Evolutionary conservation across 2,888 invertebrate species (phyloP).

Genomic region (Lasiommata megera): DNA sequence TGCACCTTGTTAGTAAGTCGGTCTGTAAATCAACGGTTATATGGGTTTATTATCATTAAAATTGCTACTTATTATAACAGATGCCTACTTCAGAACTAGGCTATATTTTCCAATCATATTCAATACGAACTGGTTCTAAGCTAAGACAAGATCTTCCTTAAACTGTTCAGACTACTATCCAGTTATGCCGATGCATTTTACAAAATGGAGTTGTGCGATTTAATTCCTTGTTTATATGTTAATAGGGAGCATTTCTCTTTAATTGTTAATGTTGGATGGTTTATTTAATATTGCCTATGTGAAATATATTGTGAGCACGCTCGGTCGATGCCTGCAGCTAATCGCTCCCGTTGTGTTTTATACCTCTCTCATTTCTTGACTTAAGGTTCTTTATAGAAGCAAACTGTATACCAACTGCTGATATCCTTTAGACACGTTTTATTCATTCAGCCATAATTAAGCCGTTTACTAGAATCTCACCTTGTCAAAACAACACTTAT

Average conservation of each 20-base stretch:
- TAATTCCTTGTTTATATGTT: constrained; percentile 20
- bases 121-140: constrained; percentile 51
- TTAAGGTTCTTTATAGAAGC: constrained; percentile 9
- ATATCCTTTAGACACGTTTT: too few relatives aligned
- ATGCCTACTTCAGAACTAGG: constrained; percentile 22
- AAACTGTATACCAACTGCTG: too few relatives aligned
- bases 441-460: too few relatives aligned
- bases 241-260: constrained; percentile 41
- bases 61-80: constrained; percentile 33
- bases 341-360: constrained; percentile 72
- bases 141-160: constrained; percentile 68
- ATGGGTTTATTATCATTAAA: background rate
- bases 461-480: too few relatives aligned
- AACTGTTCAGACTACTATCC: constrained; percentile 56
- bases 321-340: constrained; percentile 60
- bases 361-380: constrained; percentile 39
- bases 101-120: constrained; percentile 44
- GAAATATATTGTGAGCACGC: constrained; percentile 72
- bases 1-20: too few relatives aligned
- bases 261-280: constrained; percentile 41
- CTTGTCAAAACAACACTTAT: too few relatives aligned
- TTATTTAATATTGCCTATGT: constrained; percentile 51
- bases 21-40: background rate
- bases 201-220: constrained; percentile 9
- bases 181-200: constrained; percentile 19